Evolutionary conservation across 2,113 vertebrate genomes (phyloP).

Genomic region (Semicossyphus pulcher): DNA sequence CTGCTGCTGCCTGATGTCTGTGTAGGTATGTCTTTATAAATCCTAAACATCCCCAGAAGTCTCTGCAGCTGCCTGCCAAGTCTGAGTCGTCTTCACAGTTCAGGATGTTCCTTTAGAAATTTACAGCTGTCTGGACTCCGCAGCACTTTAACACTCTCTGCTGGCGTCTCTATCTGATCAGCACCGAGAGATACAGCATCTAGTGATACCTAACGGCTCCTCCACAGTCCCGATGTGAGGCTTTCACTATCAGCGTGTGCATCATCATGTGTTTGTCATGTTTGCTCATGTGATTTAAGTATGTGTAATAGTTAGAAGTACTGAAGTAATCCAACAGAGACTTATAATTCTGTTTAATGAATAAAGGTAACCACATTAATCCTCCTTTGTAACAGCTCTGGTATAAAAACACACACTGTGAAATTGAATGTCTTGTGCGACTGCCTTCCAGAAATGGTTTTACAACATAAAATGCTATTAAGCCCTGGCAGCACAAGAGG

Average conservation of each 20-base stretch:
- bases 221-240: neutral
- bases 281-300: neutral
- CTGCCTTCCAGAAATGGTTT: conserved; percentile 35
- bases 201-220: neutral
- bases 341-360: neutral
- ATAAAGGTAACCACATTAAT: neutral
- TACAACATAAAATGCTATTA: conserved; percentile 36
- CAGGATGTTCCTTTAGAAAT: neutral
- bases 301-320: neutral
- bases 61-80: neutral
- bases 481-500: conserved; percentile 6
- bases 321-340: neutral
- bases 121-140: conserved; percentile 7
- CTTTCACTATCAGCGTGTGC: neutral
- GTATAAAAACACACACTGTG: conserved; percentile 22
- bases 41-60: neutral
- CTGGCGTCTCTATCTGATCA: neutral
- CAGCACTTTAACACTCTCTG: neutral
- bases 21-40: neutral
- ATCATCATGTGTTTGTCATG: neutral
- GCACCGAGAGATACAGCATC: neutral
- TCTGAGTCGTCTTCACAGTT: neutral
- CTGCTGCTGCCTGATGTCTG: too few relatives aligned
- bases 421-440: conserved; percentile 25
- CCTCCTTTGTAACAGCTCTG: neutral